Base-by-base conservation (phyloP, 2,888 invertebrate species). In the Beris chalybata region DNA sequence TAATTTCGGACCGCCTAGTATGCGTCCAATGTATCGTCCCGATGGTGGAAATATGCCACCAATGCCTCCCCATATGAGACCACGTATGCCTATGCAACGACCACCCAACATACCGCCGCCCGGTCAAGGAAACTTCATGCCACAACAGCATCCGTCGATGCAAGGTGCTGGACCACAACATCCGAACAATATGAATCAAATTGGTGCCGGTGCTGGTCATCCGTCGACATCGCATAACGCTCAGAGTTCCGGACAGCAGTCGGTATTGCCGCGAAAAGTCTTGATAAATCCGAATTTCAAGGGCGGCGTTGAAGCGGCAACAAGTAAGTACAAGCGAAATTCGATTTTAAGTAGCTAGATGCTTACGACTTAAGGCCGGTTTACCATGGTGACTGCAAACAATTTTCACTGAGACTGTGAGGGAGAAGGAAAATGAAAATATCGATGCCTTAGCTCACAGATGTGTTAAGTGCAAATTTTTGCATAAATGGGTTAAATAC, bases 81-180 rank as follows among this genome's bases (percentile, higher is more conserved):
- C 71, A 13, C 72, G 74, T 29, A 73, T 76, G 71, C 73, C 67
- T 1, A 12, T 66, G 38, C 67, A 56, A 5, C 32, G 75, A 22
- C 74, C 74, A 15, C 85, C 86, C 11, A 85, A 83, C 71, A 71
- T 75, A 56, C 76, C 78, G 47, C 83, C 85, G 54, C 86, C 86
- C 70, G 82, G 82, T 22, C 83, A 83, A 50, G 82, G 71, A 6
- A 53, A 61, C 44, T 56, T 44, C 31, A 45, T 43, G 5, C 15
- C 30, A 3, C 55, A 43, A 11, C 30, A 53, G 31, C 65, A n/a
- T 30, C 67, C 61, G 38, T 31, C 57, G 22, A 44, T 52, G 44
- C 43, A 6, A 13, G 22, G 55, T n/a, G 48, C 11, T 4, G 55
- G 55, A 47, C 12, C 30, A 4, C 64, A 65, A 22, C 64, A 52